Evolutionary conservation across 2,888 invertebrate species (phyloP), one percentile per base, ranked within the genome.

Genomic region (Beris chalybata): DNA sequence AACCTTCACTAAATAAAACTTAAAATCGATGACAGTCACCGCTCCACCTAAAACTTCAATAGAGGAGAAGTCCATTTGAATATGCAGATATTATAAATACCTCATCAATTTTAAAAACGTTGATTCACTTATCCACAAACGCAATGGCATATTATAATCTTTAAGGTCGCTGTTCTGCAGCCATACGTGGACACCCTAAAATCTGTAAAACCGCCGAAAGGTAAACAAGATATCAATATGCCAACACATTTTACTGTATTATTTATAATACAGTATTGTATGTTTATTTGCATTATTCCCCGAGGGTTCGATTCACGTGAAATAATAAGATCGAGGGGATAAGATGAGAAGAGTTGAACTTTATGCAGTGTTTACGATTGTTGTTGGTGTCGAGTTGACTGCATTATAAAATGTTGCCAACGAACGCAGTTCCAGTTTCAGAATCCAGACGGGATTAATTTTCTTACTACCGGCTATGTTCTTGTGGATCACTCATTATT

Each of bases 181-280:
- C 38, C 9, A 38, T 38, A 38, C 38, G 38, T 9, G 38, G 38
- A 38, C 38, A 38, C 38, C 9, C 38, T 38, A 59, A 59, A 59
- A 59, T 59, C 59, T 52, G 52, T 50, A 50, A 61, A 52, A 59
- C 58, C 58, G 48, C 58, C 58, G n/a, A 50, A 61, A 61, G 32
- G 52, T 61, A 61, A 61, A 64, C 64, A 48, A 45, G 48, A 55
- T 64, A 64, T 67, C 63, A 67, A 67, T 67, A 47, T 67, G 67
- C 67, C 64, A 67, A 64, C 67, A 67, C 67, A 59, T 67, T 64
- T 54, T 13, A 50, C 38, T 56, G 38, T 55, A 50, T 61, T 61
- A 61, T n/a, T n/a, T n/a, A n/a, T n/a, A n/a, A n/a, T n/a, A n/a
- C n/a, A n/a, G n/a, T n/a, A n/a, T n/a, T 22, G 1, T 30, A 43